A percentile compares a stretch with the other conserved stretches of the same genome.
phyloP scores from a whole-genome alignment of 1,140 invertebrate species.

The Drosophila lowei region DNA sequence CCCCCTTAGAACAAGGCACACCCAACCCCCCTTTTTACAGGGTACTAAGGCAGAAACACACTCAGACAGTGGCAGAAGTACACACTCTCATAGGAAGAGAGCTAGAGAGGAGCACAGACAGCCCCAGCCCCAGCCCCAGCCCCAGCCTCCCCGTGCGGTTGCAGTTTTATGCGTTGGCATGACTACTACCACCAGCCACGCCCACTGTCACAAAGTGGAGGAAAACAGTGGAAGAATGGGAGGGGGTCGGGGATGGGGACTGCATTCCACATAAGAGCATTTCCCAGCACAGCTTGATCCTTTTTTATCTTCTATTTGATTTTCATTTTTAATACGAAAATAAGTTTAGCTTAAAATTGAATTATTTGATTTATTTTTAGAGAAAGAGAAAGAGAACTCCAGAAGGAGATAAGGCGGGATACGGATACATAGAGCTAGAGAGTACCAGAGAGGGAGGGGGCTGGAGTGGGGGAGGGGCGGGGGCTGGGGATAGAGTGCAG shows the following conservation, averaged over 20 bases:
- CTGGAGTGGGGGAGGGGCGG: background rate
- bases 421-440: background rate
- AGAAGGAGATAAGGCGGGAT: background rate
- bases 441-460: background rate
- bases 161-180: slow-evolving; percentile 74
- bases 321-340: slow-evolving; percentile 82
- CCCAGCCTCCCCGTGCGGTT: slow-evolving; percentile 51
- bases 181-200: slow-evolving; percentile 22
- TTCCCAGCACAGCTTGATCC: slow-evolving; percentile 74
- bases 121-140: background rate
- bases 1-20: no score
- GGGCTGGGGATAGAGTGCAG: slow-evolving; percentile 28
- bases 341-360: slow-evolving; percentile 82
- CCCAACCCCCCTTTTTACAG: no score
- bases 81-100: background rate
- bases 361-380: slow-evolving; percentile 80
- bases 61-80: slow-evolving; percentile 15
- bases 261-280: slow-evolving; percentile 48
- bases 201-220: slow-evolving; percentile 63
- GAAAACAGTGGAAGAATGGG: background rate
- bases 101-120: background rate
- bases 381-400: slow-evolving; percentile 10
- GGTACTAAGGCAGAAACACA: slow-evolving; percentile 6
- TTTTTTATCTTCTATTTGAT: slow-evolving; percentile 82
- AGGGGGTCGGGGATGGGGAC: background rate